A percentile compares a stretch with the other conserved stretches of the same genome.
phyloP scores from a whole-genome alignment of 2,888 invertebrate genomes.

The Torymus aiolomorphi region DNA sequence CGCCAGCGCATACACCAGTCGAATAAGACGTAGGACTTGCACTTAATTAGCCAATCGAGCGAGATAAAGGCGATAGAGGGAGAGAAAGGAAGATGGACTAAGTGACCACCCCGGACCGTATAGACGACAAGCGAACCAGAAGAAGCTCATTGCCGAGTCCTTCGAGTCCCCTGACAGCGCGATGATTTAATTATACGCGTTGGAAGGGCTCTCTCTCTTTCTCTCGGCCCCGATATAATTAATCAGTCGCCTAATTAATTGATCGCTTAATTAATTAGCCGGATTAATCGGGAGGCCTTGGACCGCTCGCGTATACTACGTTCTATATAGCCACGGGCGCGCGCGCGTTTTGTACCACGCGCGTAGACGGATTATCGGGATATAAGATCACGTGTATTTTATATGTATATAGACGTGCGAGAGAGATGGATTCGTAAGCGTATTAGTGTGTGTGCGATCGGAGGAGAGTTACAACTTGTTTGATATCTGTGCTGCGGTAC shows the following conservation, averaged over 20 bases:
- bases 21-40: constrained; percentile 52
- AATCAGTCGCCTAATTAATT: constrained; percentile 53
- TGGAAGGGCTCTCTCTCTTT: constrained; percentile 6
- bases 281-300: constrained; percentile 32
- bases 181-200: constrained; percentile 52
- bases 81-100: neutral
- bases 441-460: neutral
- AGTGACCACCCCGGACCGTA: neutral
- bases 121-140: neutral
- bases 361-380: constrained; percentile 15
- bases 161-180: constrained; percentile 19
- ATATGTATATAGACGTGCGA: too few species aligned
- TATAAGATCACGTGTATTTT: too few species aligned
- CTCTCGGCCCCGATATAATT: constrained; percentile 38
- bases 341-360: too few species aligned
- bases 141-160: constrained; percentile 43
- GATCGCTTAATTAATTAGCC: constrained; percentile 56
- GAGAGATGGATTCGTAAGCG: neutral
- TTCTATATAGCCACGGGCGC: neutral
- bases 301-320: too few species aligned
- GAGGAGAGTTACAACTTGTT: too few species aligned
- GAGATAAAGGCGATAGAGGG: constrained; percentile 28
- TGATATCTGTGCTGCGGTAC: too few species aligned
- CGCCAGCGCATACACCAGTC: constrained; percentile 3
- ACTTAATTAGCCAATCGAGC: constrained; percentile 56